phyloP scores from a whole-genome alignment of 2,113 vertebrate genomes.

The Sceloporus undulatus region DNA sequence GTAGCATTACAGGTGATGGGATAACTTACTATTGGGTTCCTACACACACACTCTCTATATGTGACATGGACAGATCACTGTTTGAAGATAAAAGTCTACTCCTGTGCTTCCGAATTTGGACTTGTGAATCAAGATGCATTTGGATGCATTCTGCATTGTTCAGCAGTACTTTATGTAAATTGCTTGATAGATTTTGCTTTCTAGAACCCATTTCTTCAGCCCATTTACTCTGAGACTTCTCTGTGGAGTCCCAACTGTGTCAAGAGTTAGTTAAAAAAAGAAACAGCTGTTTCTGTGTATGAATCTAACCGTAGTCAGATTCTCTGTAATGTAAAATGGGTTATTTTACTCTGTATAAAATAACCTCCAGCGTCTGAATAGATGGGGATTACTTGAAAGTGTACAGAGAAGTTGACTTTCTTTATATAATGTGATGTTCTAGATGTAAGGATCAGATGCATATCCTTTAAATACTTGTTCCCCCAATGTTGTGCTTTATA shows the following conservation, averaged over 20 bases:
- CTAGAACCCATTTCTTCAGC: background rate
- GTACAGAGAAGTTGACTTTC: background rate
- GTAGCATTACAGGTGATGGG: no score
- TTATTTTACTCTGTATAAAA: background rate
- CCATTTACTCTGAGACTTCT: background rate
- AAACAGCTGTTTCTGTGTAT: background rate
- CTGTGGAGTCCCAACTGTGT: background rate
- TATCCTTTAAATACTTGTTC: constrained; percentile 32
- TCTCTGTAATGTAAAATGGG: background rate
- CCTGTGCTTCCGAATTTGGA: background rate
- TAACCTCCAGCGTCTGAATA: background rate
- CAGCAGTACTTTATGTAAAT: background rate
- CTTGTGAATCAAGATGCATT: background rate
- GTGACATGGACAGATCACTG: background rate
- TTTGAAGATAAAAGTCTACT: background rate
- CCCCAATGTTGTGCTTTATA: constrained; percentile 7
- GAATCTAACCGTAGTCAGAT: background rate
- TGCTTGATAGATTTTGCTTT: background rate
- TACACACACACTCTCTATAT: accelerated
- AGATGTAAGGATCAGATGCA: background rate
- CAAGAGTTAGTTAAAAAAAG: background rate
- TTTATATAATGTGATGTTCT: background rate
- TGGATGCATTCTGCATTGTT: background rate
- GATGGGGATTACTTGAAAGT: background rate
- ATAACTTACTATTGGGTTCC: background rate